Evolutionary conservation across 2,888 invertebrate genomes (phyloP), one percentile per base, ranked within the genome.

Genomic region (Orchesella flavescens): DNA sequence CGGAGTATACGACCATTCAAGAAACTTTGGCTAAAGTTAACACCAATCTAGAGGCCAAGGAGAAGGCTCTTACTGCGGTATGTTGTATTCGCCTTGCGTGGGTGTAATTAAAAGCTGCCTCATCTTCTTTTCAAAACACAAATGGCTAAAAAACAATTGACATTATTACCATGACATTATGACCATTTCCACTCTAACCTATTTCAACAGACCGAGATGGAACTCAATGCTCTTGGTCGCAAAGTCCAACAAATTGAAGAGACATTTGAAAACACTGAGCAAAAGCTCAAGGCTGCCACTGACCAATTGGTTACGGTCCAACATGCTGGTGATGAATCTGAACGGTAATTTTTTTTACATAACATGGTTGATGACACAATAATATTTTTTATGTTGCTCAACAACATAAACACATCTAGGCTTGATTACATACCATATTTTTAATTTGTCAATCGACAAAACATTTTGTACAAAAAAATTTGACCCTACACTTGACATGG

Each of bases 1-100:
- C 94, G 89, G 98, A 98, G 91, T 93, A 97, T 89, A 94, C 93
- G 89, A 92, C 94, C 89, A 95, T 96, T 92, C 98, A 98, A 93
- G 95, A 96, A 90, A 93, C 94, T 89, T 93, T 98, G 89, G 95
- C 96, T 89, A 95, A 95, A 91, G 96, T 97, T 91, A 97, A 96
- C 92, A 94, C 94, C 90, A 95, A 97, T 91, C 93, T 98, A 89
- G 98, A 99, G 90, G 96, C 96, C 91, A 95, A 95, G 91, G 97
- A 98, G 91, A 98, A 98, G 92, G 93, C 93, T 88, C 92, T 96
- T 89, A 68, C 73, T 17, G 82, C 78, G 21, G 84, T 84, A 84
- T 34, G 34, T 34, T 4, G 7, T 7, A 34, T 34, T 2, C 34
- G 34, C 7, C n/a, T 34, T 34, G 34, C 34, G 34, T 34, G 34